Percentiles rank a stretch among this genome's conserved stretches.
These are phyloP conservation scores for Paracentrotus lividus DNA, from an alignment of 53 echinoderm and acorn worm species.

Conservation along the genomic window DNA sequence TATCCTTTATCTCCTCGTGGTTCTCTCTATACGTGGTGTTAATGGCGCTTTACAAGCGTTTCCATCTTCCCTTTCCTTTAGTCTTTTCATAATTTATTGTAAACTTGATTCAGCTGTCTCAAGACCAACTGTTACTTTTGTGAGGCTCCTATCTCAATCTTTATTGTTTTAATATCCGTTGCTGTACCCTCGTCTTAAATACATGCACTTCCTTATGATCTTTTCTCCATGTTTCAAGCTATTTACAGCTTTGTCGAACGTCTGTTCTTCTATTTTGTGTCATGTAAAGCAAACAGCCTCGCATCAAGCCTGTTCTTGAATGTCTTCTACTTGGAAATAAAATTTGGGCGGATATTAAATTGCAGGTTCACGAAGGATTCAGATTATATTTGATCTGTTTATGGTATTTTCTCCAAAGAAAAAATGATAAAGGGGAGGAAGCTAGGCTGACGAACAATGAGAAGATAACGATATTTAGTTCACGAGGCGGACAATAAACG, in stretches of 20 bases:
- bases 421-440: background rate
- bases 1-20: background rate
- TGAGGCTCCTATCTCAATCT: background rate
- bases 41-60: background rate
- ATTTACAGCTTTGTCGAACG: background rate
- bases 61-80: background rate
- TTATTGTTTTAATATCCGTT: conserved; percentile 20
- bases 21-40: background rate
- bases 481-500: background rate
- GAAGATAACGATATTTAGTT: background rate
- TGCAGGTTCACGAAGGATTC: background rate
- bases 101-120: background rate
- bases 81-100: background rate
- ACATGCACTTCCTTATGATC: background rate
- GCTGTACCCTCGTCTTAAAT: background rate
- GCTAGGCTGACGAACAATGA: background rate
- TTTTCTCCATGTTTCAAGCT: background rate
- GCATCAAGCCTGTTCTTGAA: background rate
- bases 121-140: conserved; percentile 14
- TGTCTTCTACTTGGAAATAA: background rate
- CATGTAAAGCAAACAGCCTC: background rate
- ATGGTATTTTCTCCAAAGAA: background rate
- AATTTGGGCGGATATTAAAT: background rate
- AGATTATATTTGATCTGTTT: background rate
- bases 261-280: background rate